A percentile compares a stretch with the other conserved stretches of the same genome.
Evolutionary conservation across 2,888 invertebrate species (phyloP).

Genomic region (Opisthograptis luteolata): DNA sequence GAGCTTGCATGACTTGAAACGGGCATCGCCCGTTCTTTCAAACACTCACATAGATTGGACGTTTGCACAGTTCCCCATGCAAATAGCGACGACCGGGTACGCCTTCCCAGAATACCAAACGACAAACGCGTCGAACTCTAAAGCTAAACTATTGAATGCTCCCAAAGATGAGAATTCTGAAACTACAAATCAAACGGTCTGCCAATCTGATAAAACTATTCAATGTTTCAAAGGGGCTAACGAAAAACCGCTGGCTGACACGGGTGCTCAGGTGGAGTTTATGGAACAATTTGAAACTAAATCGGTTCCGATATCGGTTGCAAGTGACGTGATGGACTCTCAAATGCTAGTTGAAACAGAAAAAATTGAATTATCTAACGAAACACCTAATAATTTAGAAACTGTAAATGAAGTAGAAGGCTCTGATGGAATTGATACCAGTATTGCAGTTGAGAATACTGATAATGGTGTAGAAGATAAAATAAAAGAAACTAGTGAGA

Average conservation of each 20-base stretch:
- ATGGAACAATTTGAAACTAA: constrained; percentile 1
- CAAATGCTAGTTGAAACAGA: neutral
- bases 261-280: constrained; percentile 15
- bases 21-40: constrained; percentile 46
- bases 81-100: constrained; percentile 67
- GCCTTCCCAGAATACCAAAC: constrained; percentile 50
- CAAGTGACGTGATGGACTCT: neutral
- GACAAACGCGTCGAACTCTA: constrained; percentile 27
- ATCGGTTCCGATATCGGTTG: neutral
- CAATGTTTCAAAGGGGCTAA: constrained; percentile 39
- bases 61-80: constrained; percentile 57
- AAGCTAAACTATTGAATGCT: constrained; percentile 29
- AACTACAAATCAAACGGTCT: neutral
- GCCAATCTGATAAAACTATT: constrained; percentile 35
- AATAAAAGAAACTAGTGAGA: neutral
- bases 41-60: constrained; percentile 53
- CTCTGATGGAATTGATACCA: neutral
- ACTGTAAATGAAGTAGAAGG: neutral
- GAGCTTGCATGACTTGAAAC: constrained; percentile 44
- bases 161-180: constrained; percentile 3
- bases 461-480: neutral
- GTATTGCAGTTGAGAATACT: neutral
- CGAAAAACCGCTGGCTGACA: constrained; percentile 12
- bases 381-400: neutral
- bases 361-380: neutral